phyloP scores from a whole-genome alignment of 2,888 invertebrate species.

The Mellilla xanthometata region DNA sequence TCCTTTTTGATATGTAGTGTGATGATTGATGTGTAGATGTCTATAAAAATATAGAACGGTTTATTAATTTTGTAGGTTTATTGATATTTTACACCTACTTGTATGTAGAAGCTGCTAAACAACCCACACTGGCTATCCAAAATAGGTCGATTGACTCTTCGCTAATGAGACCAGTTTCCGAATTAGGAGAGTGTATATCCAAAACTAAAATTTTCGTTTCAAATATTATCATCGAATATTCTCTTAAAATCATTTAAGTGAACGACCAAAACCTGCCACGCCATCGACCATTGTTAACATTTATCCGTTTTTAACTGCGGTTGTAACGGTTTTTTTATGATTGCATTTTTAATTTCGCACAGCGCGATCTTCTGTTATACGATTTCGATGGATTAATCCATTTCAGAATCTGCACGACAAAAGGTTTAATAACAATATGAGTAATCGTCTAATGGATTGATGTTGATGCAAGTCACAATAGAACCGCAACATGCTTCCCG shows the following conservation, averaged over 20 bases:
- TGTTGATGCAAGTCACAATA: constrained; percentile 68
- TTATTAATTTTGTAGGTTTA: constrained; percentile 9
- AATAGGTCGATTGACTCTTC: constrained; percentile 52
- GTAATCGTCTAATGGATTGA: constrained; percentile 76
- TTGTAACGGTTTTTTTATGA: constrained; percentile 27
- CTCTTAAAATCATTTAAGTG: constrained; percentile 18
- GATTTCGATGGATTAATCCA: constrained; percentile 26
- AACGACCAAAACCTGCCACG: constrained; percentile 17
- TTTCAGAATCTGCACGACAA: constrained; percentile 45
- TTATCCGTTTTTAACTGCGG: constrained; percentile 24
- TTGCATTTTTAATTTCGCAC: constrained; percentile 30
- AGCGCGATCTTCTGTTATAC: constrained; percentile 15
- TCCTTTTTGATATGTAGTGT: too few relatives aligned
- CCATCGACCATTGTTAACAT: constrained; percentile 23
- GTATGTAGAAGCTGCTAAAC: constrained; percentile 39
- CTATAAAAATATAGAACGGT: constrained; percentile 2
- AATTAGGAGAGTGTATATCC: constrained; percentile 46
- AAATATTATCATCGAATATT: constrained; percentile 19
- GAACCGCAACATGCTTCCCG: constrained; percentile 74
- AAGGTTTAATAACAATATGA: constrained; percentile 54
- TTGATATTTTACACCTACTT: constrained; percentile 23
- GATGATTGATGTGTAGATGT: too few relatives aligned
- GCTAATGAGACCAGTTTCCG: constrained; percentile 60
- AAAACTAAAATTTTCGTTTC: constrained; percentile 32
- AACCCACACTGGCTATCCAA: constrained; percentile 60